Percentiles rank a stretch among this genome's conserved stretches.
Evolutionary conservation across 1,140 invertebrate species (phyloP).

Genomic region (Physella acuta): DNA sequence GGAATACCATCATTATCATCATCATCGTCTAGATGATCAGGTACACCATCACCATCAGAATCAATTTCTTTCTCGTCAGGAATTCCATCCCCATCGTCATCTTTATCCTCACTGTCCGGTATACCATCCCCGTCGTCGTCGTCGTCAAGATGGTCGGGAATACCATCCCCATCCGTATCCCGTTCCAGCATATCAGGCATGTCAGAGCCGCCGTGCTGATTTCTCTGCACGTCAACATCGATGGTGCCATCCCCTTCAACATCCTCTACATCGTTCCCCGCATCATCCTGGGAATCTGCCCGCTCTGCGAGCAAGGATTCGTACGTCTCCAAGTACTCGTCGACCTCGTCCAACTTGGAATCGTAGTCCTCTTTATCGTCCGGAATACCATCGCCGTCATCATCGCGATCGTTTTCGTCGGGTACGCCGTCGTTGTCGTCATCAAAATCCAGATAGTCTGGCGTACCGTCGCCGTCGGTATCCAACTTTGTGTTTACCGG

Average conservation of each 20-base stretch:
- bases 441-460: conserved; percentile 8
- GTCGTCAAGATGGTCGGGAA: conserved; percentile 13
- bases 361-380: conserved; percentile 44
- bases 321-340: too few relatives aligned
- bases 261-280: too few relatives aligned
- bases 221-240: conserved; percentile 34
- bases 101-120: background rate
- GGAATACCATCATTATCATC: conserved; percentile 2
- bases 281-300: too few relatives aligned
- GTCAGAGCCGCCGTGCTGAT: conserved; percentile 45
- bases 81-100: background rate
- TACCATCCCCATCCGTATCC: conserved; percentile 51
- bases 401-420: conserved; percentile 41
- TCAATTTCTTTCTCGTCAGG: background rate
- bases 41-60: background rate
- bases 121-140: conserved; percentile 9
- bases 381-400: conserved; percentile 49
- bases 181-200: conserved; percentile 48
- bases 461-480: conserved; percentile 6
- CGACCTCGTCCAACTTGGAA: too few relatives aligned
- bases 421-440: conserved; percentile 38
- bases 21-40: background rate
- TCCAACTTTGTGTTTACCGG: background rate
- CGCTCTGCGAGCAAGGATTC: too few relatives aligned
- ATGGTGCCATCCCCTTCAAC: conserved; percentile 41